Base-by-base conservation (phyloP, 1,140 invertebrate genomes). In the Drosophila melanica region DNA sequence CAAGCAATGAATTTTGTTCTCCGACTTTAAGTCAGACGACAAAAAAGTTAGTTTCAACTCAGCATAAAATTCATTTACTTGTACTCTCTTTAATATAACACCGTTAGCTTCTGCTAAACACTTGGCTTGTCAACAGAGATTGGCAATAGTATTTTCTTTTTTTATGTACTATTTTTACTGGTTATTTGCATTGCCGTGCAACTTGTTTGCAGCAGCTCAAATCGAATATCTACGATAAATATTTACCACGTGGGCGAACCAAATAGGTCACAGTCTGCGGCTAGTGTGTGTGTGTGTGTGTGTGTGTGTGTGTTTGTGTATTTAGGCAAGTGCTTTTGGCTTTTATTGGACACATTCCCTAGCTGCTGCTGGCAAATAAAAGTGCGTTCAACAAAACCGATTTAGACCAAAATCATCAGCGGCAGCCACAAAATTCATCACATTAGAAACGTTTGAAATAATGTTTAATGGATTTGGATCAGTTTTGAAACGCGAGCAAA, bases 321-420 rank as follows among this genome's bases (percentile, higher is more conserved):
- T 66, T 87, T 87, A 76, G 76, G 59, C 71, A 75, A 87, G 82
- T 87, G 82, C 82, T 89, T 87, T 86, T 85, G 79, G 79, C 79
- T 87, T 86, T 81, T 82, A 86, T 82, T 76, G 75, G 72, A 64
- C 79, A 86, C 82, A 87, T 57, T 65, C 63, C 67, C 27, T 60
- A 67, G 73, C 60, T 51, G 47, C 67, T 12, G 30, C 20, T 59
- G 44, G 39, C 66, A 59, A 70, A 77, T 77, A 73, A 77, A 65
- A 65, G 59, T 66, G 67, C 62, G 67, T 65, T 76, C 63, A 82
- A 66, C 71, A 85, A 85, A 75, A 69, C 81, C 78, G 75, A 72
- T 76, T 63, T 11, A 66, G 51, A 14, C 35, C 48, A 45, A 59
- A 42, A 42, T 51, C 65, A 60, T 45, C 79, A 63, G 39, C 73